Evolutionary conservation across 2,888 invertebrate genomes (phyloP).

Genomic region (Andrena chrysosceles): DNA sequence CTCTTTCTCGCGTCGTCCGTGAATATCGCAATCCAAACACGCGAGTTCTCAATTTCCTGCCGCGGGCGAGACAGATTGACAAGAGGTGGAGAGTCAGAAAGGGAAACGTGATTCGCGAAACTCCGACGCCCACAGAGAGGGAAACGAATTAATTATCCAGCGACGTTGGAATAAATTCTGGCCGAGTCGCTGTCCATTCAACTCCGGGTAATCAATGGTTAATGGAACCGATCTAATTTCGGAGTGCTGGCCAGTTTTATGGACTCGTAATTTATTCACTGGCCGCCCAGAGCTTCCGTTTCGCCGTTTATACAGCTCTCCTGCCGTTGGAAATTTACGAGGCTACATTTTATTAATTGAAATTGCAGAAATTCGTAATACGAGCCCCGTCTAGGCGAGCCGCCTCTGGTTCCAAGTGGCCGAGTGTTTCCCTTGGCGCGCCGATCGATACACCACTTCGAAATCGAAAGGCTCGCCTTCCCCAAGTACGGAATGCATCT

Average conservation of each 20-base stretch:
- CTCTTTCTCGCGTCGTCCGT: neutral
- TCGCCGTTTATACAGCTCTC: neutral
- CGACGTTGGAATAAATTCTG: constrained; percentile 47
- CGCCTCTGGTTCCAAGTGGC: neutral
- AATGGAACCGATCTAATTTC: constrained; percentile 54
- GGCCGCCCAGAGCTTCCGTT: constrained; percentile 8
- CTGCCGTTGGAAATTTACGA: neutral
- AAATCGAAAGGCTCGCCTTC: constrained; percentile 46
- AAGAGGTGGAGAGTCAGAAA: neutral
- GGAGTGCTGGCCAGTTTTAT: constrained; percentile 31
- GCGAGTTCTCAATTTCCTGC: neutral
- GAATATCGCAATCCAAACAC: constrained; percentile 28
- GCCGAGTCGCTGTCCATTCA: constrained; percentile 43
- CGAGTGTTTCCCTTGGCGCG: neutral
- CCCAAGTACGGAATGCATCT: constrained; percentile 50
- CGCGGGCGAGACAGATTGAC: neutral
- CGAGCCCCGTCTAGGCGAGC: neutral
- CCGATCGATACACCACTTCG: constrained; percentile 49
- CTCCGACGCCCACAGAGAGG: constrained; percentile 8
- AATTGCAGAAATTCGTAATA: neutral
- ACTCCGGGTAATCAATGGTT: constrained; percentile 45
- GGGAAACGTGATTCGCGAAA: constrained; percentile 18
- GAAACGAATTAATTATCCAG: constrained; percentile 46
- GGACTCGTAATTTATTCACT: constrained; percentile 40
- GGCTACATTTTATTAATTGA: constrained; percentile 26